These are phyloP conservation scores for Drosophila atripex DNA, from an alignment of 2,888 invertebrate genomes.

Conservation along the genomic window DNA sequence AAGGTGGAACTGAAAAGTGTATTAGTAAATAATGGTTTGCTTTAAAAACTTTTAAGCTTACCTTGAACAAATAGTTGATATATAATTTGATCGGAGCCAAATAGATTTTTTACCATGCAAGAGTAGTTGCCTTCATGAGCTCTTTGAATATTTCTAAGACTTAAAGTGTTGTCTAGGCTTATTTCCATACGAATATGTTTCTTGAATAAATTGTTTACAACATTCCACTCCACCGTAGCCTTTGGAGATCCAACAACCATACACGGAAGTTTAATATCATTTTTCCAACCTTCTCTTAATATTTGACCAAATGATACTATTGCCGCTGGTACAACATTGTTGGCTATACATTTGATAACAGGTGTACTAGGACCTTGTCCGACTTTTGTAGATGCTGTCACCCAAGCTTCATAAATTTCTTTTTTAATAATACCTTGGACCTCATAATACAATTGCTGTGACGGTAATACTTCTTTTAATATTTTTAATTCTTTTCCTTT, in stretches of 20 bases:
- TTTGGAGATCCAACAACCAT: slow-evolving; percentile 85
- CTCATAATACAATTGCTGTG: slow-evolving; percentile 85
- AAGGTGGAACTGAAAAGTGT: slow-evolving; percentile 85
- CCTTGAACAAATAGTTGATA: slow-evolving; percentile 86
- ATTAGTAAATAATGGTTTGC: not conserved
- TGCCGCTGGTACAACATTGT: slow-evolving; percentile 85
- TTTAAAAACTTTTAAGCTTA: slow-evolving; percentile 55
- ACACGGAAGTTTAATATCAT: slow-evolving; percentile 85
- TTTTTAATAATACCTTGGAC: slow-evolving; percentile 85
- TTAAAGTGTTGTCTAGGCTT: slow-evolving; percentile 84
- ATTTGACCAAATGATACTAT: slow-evolving; percentile 86
- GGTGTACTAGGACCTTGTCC: slow-evolving; percentile 86
- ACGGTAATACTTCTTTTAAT: slow-evolving; percentile 83
- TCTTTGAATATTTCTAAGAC: slow-evolving; percentile 85
- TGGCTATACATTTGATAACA: slow-evolving; percentile 85
- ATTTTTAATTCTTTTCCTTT: slow-evolving; percentile 85
- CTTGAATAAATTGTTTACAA: slow-evolving; percentile 83
- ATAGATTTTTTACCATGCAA: slow-evolving; percentile 85
- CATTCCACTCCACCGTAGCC: slow-evolving; percentile 85
- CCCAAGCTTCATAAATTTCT: slow-evolving; percentile 87
- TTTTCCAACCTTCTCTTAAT: slow-evolving; percentile 85
- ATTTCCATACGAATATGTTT: slow-evolving; percentile 82
- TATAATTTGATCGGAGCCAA: slow-evolving; percentile 85
- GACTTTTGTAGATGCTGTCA: slow-evolving; percentile 86
- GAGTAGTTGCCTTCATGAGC: slow-evolving; percentile 86